phyloP scores from a whole-genome alignment of 2,113 vertebrate genomes.

The Steatornis caripensis region DNA sequence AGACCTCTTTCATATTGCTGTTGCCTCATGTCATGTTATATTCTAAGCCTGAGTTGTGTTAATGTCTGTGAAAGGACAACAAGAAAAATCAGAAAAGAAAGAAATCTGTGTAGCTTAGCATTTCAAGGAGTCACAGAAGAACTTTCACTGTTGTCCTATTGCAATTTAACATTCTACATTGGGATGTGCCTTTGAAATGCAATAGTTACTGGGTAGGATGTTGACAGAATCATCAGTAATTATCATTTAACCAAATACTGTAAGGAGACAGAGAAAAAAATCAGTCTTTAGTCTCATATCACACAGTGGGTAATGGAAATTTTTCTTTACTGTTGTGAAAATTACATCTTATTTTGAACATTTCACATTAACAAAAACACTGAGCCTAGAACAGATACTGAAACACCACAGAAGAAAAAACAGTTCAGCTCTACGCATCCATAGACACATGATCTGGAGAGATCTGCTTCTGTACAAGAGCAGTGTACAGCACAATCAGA shows the following conservation, averaged over 20 bases:
- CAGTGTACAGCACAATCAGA: not conserved
- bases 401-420: not conserved
- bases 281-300: not conserved
- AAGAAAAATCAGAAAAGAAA: constrained; percentile 31
- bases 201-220: not conserved
- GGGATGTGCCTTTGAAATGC: constrained; percentile 3
- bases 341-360: not conserved
- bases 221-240: not conserved
- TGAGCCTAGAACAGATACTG: not conserved
- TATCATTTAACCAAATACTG: not conserved
- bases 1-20: constrained; percentile 52
- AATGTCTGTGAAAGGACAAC: constrained; percentile 39
- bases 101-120: not conserved
- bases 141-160: not conserved
- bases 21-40: constrained; percentile 55
- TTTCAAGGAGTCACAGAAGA: constrained; percentile 25
- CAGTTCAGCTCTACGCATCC: not conserved
- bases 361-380: not conserved
- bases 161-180: not conserved
- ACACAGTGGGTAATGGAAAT: not conserved
- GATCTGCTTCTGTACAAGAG: not conserved
- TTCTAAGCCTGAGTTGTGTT: constrained; percentile 15
- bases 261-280: not conserved
- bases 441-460: not conserved
- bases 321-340: not conserved